A percentile compares a stretch with the other conserved stretches of the same genome.
These are phyloP conservation scores for Heptranchias perlo DNA, from an alignment of 2,113 vertebrate genomes.

Conservation along the genomic window DNA sequence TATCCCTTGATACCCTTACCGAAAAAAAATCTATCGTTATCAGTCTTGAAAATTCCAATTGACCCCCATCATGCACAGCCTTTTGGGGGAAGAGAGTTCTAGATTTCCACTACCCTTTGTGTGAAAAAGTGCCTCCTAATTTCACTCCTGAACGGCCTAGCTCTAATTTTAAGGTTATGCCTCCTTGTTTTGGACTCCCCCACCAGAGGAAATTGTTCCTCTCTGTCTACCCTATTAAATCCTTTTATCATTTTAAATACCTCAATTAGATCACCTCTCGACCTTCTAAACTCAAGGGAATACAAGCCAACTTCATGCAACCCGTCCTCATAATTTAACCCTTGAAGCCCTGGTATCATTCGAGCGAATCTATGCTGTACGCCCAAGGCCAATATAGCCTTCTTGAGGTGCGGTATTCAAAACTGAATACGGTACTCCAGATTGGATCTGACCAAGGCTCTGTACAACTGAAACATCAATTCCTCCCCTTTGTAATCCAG, in stretches of 20 bases:
- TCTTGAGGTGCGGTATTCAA: no score
- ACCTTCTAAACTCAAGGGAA: background rate
- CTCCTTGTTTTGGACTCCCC: background rate
- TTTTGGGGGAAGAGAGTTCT: background rate
- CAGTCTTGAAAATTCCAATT: background rate
- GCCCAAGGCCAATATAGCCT: no score
- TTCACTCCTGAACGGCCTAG: background rate
- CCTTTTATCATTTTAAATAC: background rate
- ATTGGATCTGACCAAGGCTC: no score
- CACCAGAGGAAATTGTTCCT: background rate
- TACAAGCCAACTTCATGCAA: background rate
- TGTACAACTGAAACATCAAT: no score
- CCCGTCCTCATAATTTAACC: background rate
- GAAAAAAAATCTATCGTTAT: background rate
- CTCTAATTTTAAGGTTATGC: background rate
- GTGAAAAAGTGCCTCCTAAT: background rate
- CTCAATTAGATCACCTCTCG: background rate
- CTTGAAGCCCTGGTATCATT: background rate
- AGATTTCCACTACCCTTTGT: background rate
- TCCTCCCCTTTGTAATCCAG: no score
- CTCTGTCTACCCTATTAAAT: background rate
- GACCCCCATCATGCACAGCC: background rate
- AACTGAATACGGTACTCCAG: no score
- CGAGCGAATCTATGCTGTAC: no score
- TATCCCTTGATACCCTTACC: background rate